A percentile compares a stretch with the other conserved stretches of the same genome.
Evolutionary conservation across 2,113 vertebrate genomes (phyloP).

Genomic region (Paracanthobrama guichenoti): DNA sequence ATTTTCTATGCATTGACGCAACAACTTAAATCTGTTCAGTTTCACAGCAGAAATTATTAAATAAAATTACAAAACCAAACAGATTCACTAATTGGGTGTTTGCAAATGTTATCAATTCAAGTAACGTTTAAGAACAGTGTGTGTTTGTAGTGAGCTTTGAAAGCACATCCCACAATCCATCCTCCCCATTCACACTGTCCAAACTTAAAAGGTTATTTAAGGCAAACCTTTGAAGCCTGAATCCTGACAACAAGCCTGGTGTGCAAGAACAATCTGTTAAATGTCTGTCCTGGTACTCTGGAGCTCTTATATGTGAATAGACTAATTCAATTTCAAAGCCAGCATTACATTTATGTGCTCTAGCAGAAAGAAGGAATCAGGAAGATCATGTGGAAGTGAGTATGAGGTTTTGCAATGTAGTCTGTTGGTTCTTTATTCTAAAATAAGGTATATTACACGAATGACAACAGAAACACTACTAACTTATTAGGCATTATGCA

Average conservation of each 20-base stretch:
- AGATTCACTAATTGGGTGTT: not conserved
- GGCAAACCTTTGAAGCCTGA: not conserved
- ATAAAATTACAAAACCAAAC: not conserved
- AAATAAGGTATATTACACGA: not conserved
- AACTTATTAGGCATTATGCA: not conserved
- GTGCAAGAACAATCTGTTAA: not conserved
- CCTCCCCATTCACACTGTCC: not conserved
- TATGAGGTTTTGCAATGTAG: not conserved
- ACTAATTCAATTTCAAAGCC: not conserved
- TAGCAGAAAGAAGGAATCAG: not conserved
- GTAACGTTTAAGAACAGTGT: not conserved
- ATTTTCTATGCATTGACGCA: not conserved
- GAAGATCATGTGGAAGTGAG: conserved; percentile 26
- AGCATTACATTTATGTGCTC: not conserved
- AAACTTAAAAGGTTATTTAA: not conserved
- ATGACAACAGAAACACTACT: not conserved
- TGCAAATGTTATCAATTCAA: not conserved
- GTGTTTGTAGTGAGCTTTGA: not conserved
- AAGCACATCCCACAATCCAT: not conserved
- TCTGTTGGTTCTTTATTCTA: not conserved
- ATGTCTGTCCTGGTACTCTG: not conserved
- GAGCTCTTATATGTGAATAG: not conserved
- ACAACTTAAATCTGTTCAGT: not conserved
- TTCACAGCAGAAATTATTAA: not conserved
- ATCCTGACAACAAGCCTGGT: not conserved